Conservation (phyloP, 2,888 invertebrate species). For the Xylota sylvarum region DNA sequence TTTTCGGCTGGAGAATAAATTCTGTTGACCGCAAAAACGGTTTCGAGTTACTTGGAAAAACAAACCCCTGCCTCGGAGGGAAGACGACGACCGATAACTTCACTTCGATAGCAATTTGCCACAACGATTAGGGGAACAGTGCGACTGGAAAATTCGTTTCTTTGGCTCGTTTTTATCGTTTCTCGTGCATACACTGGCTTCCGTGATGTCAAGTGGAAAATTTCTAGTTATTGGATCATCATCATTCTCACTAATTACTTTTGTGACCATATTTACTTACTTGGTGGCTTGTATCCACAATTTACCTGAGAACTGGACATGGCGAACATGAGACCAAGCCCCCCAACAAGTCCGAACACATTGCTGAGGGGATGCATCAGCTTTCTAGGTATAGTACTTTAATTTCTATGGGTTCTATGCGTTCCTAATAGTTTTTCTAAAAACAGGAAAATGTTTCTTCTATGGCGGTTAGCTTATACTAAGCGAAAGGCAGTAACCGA, state of each 20-base stretch:
- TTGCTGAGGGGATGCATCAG: conserved; percentile 24
- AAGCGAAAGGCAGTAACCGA: conserved; percentile 52
- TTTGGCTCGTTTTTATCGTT: conserved; percentile 33
- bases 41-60: conserved; percentile 71
- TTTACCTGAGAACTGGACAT: conserved; percentile 38
- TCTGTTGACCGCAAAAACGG: conserved; percentile 75
- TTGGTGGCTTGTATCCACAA: conserved; percentile 38
- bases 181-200: conserved; percentile 77
- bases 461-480: conserved; percentile 72
- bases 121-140: conserved; percentile 76
- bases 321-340: conserved; percentile 9
- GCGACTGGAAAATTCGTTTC: conserved; percentile 74
- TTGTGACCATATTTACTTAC: conserved; percentile 61
- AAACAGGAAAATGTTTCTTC: conserved; percentile 42
- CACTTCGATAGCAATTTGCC: conserved; percentile 65
- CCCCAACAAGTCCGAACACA: neutral
- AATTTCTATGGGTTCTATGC: conserved; percentile 70
- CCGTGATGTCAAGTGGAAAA: conserved; percentile 83
- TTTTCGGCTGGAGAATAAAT: conserved; percentile 76
- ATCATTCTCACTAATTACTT: conserved; percentile 76
- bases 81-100: neutral
- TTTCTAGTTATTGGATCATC: conserved; percentile 78
- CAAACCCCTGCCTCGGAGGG: conserved; percentile 51
- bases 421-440: conserved; percentile 65
- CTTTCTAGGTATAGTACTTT: conserved; percentile 17